Percentiles rank a stretch among this genome's conserved stretches.
Evolutionary conservation across 1,140 invertebrate species (phyloP).

Genomic region (Euura lappo): DNA sequence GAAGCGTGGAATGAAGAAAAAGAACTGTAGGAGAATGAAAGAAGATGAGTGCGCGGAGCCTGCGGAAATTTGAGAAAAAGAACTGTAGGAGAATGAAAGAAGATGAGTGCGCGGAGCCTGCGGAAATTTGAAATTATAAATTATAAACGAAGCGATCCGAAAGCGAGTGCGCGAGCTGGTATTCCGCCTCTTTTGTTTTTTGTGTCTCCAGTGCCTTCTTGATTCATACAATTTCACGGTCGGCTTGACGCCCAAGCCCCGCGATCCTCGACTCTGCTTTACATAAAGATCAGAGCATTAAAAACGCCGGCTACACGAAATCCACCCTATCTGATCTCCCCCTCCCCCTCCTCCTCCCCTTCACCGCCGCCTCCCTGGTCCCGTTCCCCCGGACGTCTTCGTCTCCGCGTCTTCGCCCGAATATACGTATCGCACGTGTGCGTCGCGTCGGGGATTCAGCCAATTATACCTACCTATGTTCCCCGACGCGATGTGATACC

Average conservation of each 20-base stretch:
- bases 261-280: slow-evolving; percentile 44
- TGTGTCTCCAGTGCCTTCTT: slow-evolving; percentile 44
- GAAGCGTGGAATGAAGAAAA: slow-evolving; percentile 10
- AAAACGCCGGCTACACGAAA: slow-evolving; percentile 50
- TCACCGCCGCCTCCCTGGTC: neutral
- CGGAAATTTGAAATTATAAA: slow-evolving; percentile 44
- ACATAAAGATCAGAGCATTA: slow-evolving; percentile 57
- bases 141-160: slow-evolving; percentile 25
- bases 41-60: slow-evolving; percentile 20
- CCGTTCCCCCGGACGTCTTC: neutral
- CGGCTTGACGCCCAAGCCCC: slow-evolving; percentile 44
- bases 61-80: slow-evolving; percentile 37
- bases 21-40: neutral
- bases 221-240: slow-evolving; percentile 58
- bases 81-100: neutral
- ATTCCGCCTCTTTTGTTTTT: slow-evolving; percentile 35
- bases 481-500: neutral
- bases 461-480: neutral
- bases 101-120: slow-evolving; percentile 22
- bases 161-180: slow-evolving; percentile 21
- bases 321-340: slow-evolving; percentile 32
- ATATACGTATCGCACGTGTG: neutral
- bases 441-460: neutral
- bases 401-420: neutral
- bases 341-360: slow-evolving; percentile 16